Percentiles rank a stretch among this genome's conserved stretches.
phyloP scores from a whole-genome alignment of 2,113 vertebrate genomes.

The Bambusicola thoracicus region DNA sequence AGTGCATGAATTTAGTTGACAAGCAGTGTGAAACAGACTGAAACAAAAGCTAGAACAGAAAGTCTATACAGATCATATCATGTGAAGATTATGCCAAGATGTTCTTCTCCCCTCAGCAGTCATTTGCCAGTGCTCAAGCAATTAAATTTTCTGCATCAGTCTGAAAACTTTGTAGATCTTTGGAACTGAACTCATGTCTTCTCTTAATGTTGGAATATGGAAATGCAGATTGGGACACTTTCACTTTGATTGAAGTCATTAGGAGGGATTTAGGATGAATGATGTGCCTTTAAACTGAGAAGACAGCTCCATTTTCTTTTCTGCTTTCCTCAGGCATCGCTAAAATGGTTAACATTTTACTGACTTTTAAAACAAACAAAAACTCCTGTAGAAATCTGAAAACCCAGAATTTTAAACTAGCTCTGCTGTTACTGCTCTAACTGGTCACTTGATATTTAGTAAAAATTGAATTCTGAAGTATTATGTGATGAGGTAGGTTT shows the following conservation, averaged over 20 bases:
- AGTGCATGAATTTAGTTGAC: not conserved
- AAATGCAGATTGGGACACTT: not conserved
- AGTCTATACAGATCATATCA: not conserved
- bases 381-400: not conserved
- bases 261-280: not conserved
- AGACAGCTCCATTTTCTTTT: not conserved
- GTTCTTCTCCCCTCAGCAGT: not conserved
- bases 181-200: not conserved
- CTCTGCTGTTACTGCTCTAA: not conserved
- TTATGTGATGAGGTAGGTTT: slow-evolving; percentile 7
- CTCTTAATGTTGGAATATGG: not conserved
- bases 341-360: not conserved
- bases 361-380: not conserved
- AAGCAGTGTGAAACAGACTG: not conserved
- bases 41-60: not conserved
- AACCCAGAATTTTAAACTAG: not conserved
- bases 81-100: not conserved
- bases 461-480: slow-evolving; percentile 27
- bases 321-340: not conserved
- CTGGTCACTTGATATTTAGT: slow-evolving; percentile 11
- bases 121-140: not conserved
- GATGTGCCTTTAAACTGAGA: not conserved
- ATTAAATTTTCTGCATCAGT: not conserved
- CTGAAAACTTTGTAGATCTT: not conserved
- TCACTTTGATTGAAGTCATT: not conserved